phyloP scores from a whole-genome alignment of 2,888 invertebrate genomes.

The Apotomis turbidana region DNA sequence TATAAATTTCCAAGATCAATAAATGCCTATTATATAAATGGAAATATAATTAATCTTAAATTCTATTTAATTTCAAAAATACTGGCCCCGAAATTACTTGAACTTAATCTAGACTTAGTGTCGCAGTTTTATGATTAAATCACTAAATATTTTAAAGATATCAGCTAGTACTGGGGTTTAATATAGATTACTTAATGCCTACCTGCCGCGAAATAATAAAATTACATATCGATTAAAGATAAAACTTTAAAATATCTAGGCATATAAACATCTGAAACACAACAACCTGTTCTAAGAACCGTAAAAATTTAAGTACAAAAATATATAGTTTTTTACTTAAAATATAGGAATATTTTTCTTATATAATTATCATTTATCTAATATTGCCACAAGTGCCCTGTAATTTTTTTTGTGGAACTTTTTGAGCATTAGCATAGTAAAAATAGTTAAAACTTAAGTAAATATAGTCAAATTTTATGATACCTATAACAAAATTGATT shows the following conservation, averaged over 20 bases:
- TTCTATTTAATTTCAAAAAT: slow-evolving; percentile 66
- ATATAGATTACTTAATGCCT: too few relatives aligned
- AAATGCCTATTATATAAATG: slow-evolving; percentile 13
- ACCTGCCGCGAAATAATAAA: neutral
- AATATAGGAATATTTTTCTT: slow-evolving; percentile 45
- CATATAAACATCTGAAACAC: slow-evolving; percentile 69
- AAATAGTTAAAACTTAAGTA: slow-evolving; percentile 33
- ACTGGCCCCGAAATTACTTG: slow-evolving; percentile 67
- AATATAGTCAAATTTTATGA: neutral
- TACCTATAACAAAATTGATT: neutral
- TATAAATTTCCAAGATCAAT: slow-evolving; percentile 36
- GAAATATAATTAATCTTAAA: slow-evolving; percentile 20
- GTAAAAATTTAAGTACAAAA: slow-evolving; percentile 42
- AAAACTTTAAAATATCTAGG: slow-evolving; percentile 42
- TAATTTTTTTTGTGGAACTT: slow-evolving; percentile 51
- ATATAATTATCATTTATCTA: slow-evolving; percentile 52
- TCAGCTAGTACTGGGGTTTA: neutral
- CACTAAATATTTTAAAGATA: slow-evolving; percentile 3
- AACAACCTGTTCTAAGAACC: slow-evolving; percentile 53
- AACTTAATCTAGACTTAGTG: slow-evolving; percentile 37
- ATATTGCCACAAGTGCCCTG: slow-evolving; percentile 73
- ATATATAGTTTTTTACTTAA: slow-evolving; percentile 42
- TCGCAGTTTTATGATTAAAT: slow-evolving; percentile 34
- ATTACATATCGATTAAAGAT: neutral
- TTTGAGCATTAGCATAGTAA: slow-evolving; percentile 49